Evolutionary conservation across 2,888 invertebrate species (phyloP), one percentile per base, ranked within the genome.

Genomic region (Nudaria mundana): DNA sequence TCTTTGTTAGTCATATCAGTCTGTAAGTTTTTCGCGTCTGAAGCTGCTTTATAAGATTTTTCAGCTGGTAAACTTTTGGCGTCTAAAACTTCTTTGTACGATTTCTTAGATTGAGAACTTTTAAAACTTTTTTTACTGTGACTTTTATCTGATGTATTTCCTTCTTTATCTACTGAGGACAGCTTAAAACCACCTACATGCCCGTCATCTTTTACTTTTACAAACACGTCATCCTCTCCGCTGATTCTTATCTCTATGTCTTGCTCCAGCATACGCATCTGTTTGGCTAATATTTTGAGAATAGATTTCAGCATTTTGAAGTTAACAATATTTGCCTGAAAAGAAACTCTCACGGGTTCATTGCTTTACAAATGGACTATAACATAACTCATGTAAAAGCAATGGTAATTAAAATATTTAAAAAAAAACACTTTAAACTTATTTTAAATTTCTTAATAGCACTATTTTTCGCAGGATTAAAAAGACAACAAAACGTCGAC

Each of bases 241-340:
- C 37, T 44, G 5, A 68, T 41, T 38, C 59, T 59, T 3, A 83
- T 59, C 42, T 81, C 80, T 0, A 84, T 82, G 11, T 68, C 63
- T 23, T 78, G 79, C 42, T 80, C 71, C 1, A 85, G 59, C 48
- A 85, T 32, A 1, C 82, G 77, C 63, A 81, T 59, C 24, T 84
- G 82, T 1, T 78, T 66, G 7, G 85, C 85, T 15, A 86, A 41
- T 25, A 84, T 78, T 29, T 76, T 69, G 3, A 87, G 62, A 1
- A 86, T 56, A 5, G 69, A 65, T 60, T 85, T 76, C 2, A 87
- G 1, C 40, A 78, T 31, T 60, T 85, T 83, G 47, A 68, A 83
- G 48, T 84, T 71, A 0, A 84, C 68, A 3, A 50, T 4, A 11
- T 33, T 37, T 22, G n/a, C 5, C 36, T 40, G 30, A 10, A 36